Conservation (phyloP, 35 echinoderm and acorn worm species). For the Patiria miniata region DNA sequence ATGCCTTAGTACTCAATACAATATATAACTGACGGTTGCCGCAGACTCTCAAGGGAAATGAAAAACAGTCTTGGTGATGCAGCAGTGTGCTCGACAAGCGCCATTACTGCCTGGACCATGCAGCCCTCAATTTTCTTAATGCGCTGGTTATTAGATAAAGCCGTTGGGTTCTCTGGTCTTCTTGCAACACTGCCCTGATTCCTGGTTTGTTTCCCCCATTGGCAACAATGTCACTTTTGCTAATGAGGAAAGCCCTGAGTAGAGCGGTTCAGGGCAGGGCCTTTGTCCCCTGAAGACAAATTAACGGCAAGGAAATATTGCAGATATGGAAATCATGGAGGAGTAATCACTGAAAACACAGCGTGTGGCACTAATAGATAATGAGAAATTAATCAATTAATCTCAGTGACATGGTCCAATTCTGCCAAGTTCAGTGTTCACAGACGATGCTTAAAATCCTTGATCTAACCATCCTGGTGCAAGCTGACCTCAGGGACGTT, state of each 20-base stretch:
- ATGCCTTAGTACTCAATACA: too few species aligned
- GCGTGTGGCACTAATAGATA: not conserved
- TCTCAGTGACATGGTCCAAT: not conserved
- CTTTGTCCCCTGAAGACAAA: not conserved
- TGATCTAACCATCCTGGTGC: not conserved
- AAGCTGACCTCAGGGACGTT: too few species aligned
- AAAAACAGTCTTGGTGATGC: not conserved
- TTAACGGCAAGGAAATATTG: not conserved
- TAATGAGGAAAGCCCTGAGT: not conserved
- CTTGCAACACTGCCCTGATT: not conserved
- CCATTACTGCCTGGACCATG: not conserved
- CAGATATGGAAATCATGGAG: not conserved
- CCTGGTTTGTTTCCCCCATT: not conserved
- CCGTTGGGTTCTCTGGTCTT: not conserved
- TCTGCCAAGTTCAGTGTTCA: not conserved
- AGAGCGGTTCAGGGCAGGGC: not conserved
- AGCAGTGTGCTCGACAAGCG: not conserved
- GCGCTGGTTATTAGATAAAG: slow-evolving; percentile 4
- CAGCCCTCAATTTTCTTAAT: slow-evolving; percentile 32
- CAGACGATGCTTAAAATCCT: not conserved
- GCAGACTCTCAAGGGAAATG: not conserved
- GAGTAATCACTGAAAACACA: not conserved
- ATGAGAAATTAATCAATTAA: slow-evolving; percentile 7
- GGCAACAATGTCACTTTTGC: slow-evolving; percentile 22
- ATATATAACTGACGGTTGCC: too few species aligned